Evolutionary conservation across 1,140 invertebrate genomes (phyloP).

Genomic region (Phenacoccus solenopsis): DNA sequence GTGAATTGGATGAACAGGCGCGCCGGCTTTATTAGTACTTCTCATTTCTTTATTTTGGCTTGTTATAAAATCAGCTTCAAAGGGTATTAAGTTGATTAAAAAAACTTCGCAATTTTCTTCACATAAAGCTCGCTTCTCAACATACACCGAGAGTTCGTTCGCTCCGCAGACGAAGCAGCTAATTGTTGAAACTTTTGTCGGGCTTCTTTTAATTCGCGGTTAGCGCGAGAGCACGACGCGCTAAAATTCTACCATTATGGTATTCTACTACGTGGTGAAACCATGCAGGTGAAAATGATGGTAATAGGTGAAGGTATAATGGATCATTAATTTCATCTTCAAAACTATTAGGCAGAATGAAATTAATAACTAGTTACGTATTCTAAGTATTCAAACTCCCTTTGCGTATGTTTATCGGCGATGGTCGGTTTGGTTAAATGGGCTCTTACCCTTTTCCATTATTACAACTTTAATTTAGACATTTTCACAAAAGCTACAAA

Average conservation of each 20-base stretch:
- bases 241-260: too few relatives aligned
- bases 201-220: neutral
- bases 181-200: neutral
- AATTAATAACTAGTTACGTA: neutral
- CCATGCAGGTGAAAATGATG: neutral
- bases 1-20: neutral
- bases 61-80: neutral
- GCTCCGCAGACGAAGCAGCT: neutral
- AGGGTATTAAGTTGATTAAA: neutral
- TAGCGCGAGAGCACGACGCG: too few relatives aligned
- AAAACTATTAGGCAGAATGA: neutral
- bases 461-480: neutral
- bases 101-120: too few relatives aligned
- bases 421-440: neutral
- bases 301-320: neutral
- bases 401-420: neutral
- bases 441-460: neutral
- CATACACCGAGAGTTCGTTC: neutral
- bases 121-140: neutral
- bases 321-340: neutral
- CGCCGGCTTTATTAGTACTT: neutral
- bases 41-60: neutral
- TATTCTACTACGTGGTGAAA: too few relatives aligned
- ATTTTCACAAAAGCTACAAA: neutral
- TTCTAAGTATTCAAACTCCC: neutral